Base-by-base conservation (phyloP, 2,888 invertebrate species). In the Sminthurides aquaticus region DNA sequence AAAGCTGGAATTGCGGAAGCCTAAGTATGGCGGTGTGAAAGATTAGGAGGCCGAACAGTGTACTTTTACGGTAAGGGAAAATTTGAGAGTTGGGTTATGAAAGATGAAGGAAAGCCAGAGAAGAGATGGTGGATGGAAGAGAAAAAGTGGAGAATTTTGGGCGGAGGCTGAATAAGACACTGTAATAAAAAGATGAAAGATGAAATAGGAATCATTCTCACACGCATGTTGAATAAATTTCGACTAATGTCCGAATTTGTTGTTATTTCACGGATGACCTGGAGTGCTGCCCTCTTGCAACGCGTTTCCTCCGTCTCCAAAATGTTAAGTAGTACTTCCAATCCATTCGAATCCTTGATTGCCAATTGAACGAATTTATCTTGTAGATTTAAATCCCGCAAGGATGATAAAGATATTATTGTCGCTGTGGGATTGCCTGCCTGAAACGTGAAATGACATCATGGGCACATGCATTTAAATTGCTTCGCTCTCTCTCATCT, bases 371-470 rank as follows among this genome's bases (percentile, higher is more conserved):
- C 90, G 0, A 88, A 87, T 78, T 91, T 90, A 60, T 85, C 82
- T 0, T 86, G 86, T 62, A 96, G 80, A 77, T 95, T 90, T 75
- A 91, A 90, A 78, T 96, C 95, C 78, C 90, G 88, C 57, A 97
- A 81, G 63, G 92, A 89, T 69, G 93, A 92, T 11, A 97, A 79
- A 0, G 94, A 88, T 1, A 96, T 90, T 76, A 91, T 88, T 0
- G 96, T 96, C 0, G 95, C 94, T 0, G 95, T 94, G 79, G 92
- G 94, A 78, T 96, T 96, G 34, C 96, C 95, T 61, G 92, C 91
- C 82, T 83, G 22, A 58, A 58, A 29, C 8, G 57, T 57, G 11
- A 59, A 5, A 1, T 59, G 11, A 20, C 5, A 58, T 56, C 28
- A 18, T 55, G 43, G 25, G 48, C 48, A 43, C 48, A 54, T 54